Base-by-base conservation (phyloP, 2,797 vertebrate genomes). In the Acanthiza pusilla region DNA sequence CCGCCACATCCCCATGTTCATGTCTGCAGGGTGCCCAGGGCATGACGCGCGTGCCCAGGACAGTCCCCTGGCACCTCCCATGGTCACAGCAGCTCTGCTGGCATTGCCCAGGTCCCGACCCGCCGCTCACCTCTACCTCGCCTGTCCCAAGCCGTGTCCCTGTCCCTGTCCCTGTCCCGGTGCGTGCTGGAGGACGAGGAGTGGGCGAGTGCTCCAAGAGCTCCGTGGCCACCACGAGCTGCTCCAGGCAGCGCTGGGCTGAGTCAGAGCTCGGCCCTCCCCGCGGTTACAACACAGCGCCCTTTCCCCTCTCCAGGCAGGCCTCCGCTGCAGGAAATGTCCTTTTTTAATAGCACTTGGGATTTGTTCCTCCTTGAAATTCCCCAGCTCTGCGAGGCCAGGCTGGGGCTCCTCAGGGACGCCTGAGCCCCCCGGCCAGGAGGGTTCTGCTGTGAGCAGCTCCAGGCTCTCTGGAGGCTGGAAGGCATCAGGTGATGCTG, bases 291-390 rank as follows among this genome's bases (percentile, higher is more conserved):
- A 96, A 96, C 96, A 96, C 94, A 54, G 96, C 4, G 89, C 96
- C 96, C 96, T 96, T 96, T 96, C 96, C 93, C 96, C 96, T 95
- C 91, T 95, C 95, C 95, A 92, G 87, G 68, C 87, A 84, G 81
- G 71, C 84, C 19, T 11, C 25, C 3, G 10, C 95, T 65, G 88
- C 96, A 96, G 96, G 96, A 96, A 96, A 95, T 91, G 89, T 94
- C 94, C 88, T 92, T 96, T 94, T 93, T 81, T 92, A 96, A 94
- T 77, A 94, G 83, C 85, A 61, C 75, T 91, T 94, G 94, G 93
- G 94, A 95, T 96, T 96, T 93, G 91, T 94, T 96, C 91, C 89
- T 96, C 91, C 93, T 94, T 78, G 66, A 95, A 91, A 94, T 95
- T 95, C 93, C 88, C 72, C 34, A 9, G 87, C 67, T 65, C 45